A percentile compares a stretch with the other conserved stretches of the same genome.
phyloP scores from a whole-genome alignment of 2,888 invertebrate genomes.

The Aplocera efformata region DNA sequence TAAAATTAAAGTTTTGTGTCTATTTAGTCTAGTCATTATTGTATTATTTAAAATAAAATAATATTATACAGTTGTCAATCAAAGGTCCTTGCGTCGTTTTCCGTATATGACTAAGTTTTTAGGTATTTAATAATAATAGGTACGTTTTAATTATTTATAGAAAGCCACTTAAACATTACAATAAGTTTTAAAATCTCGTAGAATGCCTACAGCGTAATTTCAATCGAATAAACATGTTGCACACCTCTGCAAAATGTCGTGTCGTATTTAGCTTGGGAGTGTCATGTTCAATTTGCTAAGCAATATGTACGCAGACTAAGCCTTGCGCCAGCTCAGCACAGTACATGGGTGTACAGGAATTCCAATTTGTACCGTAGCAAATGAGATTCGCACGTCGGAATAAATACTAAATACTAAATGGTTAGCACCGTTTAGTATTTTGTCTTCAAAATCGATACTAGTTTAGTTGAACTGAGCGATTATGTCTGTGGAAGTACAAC shows the following conservation, averaged over 20 bases:
- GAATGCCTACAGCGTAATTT: background rate
- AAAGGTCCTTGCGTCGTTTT: too few relatives aligned
- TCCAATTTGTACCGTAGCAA: slow-evolving; percentile 30
- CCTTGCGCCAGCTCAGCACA: slow-evolving; percentile 14
- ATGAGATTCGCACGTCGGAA: slow-evolving; percentile 17
- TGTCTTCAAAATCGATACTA: too few relatives aligned
- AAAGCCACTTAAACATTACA: slow-evolving; percentile 1
- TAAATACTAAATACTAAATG: slow-evolving; percentile 2
- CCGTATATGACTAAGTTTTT: too few relatives aligned
- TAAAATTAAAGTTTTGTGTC: too few relatives aligned
- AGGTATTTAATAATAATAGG: too few relatives aligned
- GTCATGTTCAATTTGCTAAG: slow-evolving; percentile 14
- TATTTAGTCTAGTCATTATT: too few relatives aligned
- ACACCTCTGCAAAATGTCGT: slow-evolving; percentile 1
- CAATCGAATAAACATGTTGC: background rate
- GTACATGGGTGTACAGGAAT: slow-evolving; percentile 24
- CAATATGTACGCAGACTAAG: slow-evolving; percentile 15
- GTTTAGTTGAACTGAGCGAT: background rate
- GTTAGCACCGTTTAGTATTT: too few relatives aligned
- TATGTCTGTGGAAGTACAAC: too few relatives aligned
- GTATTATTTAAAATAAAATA: too few relatives aligned
- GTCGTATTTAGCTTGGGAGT: slow-evolving; percentile 6
- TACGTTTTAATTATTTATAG: too few relatives aligned
- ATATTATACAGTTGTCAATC: too few relatives aligned
- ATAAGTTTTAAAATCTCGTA: background rate